Evolutionary conservation across 1,140 invertebrate species (phyloP), one percentile per base, ranked within the genome.

Genomic region (Polypedilum pembai): DNA sequence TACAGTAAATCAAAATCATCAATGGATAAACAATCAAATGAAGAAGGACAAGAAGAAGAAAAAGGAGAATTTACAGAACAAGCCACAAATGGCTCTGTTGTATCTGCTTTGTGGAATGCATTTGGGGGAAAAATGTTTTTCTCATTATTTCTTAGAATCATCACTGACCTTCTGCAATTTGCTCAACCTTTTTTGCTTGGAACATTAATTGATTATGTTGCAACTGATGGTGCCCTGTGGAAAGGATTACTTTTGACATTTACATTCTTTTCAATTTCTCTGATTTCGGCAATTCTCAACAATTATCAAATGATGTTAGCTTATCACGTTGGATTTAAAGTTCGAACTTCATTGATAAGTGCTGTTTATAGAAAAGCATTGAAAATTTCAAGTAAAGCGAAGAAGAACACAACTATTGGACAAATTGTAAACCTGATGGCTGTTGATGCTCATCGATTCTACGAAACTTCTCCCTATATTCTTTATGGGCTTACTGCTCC

Each of bases 281-380:
- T n/a, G 1, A 56, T 56, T 56, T 56, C 45, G 8, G 45, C 45
- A 1, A 4, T 56, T n/a, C 12, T 56, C 8, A 56, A 56, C 3
- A 56, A 56, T 56, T 56, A 56, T 56, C 45, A 95, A 82, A 94
- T 94, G 80, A 88, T 92, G 77, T 84, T 88, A 40, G 94, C 95
- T 90, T 92, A 91, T 78, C 82, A 94, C 24, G 89, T 95, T 41
- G 95, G 94, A 4, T 89, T 97, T 85, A 87, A 92, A 73, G 89
- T 98, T 76, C 85, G 95, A 76, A 95, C 94, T 0, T 90, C 92
- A 1, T 84, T 98, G 33, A 94, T 94, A 3, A 91, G 93, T 75
- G 88, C 94, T 69, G 92, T 98, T 77, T 98, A 98, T 82, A 86
- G 89, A 79, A 98, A 98, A 84, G 88, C 90, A 2, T 81, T 92